phyloP scores from a whole-genome alignment of 2,113 vertebrate genomes.

The human region DNA sequence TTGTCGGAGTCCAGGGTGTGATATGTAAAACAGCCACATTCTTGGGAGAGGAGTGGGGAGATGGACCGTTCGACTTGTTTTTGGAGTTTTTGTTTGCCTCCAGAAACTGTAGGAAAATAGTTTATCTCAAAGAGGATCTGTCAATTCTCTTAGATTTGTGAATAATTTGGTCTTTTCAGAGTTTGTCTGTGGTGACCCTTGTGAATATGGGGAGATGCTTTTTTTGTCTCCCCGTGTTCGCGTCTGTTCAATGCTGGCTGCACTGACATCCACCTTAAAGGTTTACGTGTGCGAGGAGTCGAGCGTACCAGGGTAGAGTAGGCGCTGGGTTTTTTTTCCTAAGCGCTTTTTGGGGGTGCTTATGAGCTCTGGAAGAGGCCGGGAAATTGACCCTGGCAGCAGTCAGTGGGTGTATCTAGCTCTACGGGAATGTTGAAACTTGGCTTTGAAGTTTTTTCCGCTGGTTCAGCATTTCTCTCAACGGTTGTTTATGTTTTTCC shows the following conservation, averaged over 20 bases:
- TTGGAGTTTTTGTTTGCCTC: slow-evolving; percentile 8
- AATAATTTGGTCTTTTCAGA: neutral
- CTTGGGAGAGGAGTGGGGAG: neutral
- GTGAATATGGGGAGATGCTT: neutral
- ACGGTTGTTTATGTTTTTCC: neutral
- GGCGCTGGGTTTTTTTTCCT: neutral
- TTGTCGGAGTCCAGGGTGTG: neutral
- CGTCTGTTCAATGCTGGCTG: neutral
- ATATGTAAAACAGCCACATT: neutral
- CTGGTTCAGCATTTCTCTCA: slow-evolving; percentile 47
- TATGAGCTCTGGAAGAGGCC: neutral
- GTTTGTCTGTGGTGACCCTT: neutral
- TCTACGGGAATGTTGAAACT: slow-evolving; percentile 34
- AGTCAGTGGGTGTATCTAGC: neutral
- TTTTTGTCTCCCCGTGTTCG: neutral
- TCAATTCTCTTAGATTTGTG: neutral
- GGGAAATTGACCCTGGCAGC: neutral
- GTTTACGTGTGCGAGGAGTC: neutral
- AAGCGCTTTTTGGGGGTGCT: neutral
- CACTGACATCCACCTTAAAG: neutral
- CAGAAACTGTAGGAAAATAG: neutral
- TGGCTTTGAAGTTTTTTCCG: neutral
- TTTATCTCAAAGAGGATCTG: neutral
- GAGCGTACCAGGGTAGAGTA: neutral
- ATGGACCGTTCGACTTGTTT: neutral